Evolutionary conservation across 1,140 invertebrate species (phyloP), one percentile per base, ranked within the genome.

Genomic region (Drosophila paulistorum): DNA sequence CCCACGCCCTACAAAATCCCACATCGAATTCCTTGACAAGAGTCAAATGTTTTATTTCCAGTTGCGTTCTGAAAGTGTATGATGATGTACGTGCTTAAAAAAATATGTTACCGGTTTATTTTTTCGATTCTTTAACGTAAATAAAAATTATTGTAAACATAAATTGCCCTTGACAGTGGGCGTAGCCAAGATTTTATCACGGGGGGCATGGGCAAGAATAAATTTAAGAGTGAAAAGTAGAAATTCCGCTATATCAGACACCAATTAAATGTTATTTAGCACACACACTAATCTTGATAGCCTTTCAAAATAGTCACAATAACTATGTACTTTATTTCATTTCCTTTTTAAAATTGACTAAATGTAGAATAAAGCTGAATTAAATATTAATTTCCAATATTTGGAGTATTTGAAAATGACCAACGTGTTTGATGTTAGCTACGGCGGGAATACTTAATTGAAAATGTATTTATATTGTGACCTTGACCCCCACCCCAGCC

Each of bases 81-180:
- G 45, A 7, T 30, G 6, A 30, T 51, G 45, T 51, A 51, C 45
- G 45, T 51, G 45, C 45, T 51, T 51, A 23, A 51, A 51, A 17
- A 51, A 51, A 51, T 5, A 51, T 51, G 45, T 51, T 51, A 51
- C 14, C 17, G 17, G 45, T 51, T 51, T 23, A 45, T 45, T 51
- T 51, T 48, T 51, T 51, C 45, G 45, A 51, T 51, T 51, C 45
- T 51, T 17, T 48, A 48, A 48, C 14, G 14, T 51, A 51, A 51
- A 68, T 68, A 68, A 75, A 75, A 41, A 37, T 73, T 75, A 74
- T 75, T 68, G 72, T 60, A 39, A 60, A 23, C 45, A 51, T 23
- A 11, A 23, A 20, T 3, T 51, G 45, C 17, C 45, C 45, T 51
- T 51, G 45, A 51, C 45, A 7, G 20, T 51, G 45, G 45, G 45